Conservation (phyloP, 2,888 invertebrate species). For the Cephus spinipes region DNA sequence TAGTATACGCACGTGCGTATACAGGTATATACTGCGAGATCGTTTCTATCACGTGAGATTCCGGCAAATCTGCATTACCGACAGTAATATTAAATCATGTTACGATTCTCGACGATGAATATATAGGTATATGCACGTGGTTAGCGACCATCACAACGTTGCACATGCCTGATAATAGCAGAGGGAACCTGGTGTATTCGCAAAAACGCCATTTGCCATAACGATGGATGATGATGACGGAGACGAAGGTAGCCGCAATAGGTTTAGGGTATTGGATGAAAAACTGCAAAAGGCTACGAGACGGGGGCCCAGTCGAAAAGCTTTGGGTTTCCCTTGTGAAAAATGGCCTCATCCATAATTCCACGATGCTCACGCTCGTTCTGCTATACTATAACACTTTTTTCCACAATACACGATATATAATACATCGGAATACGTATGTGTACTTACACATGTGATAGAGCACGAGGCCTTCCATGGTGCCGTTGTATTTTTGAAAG, state of each 20-base stretch:
- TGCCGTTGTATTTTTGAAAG: conserved; percentile 79
- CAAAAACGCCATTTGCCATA: background rate
- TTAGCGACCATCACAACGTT: background rate
- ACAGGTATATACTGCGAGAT: too few relatives aligned
- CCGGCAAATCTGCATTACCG: background rate
- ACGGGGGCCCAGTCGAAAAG: background rate
- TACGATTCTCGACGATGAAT: background rate
- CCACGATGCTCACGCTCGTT: background rate
- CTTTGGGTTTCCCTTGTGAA: background rate
- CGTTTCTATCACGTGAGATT: background rate
- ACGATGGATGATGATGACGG: background rate
- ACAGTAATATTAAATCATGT: background rate
- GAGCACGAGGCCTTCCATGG: conserved; percentile 73
- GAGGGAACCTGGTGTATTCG: background rate
- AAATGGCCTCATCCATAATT: background rate
- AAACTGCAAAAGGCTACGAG: background rate
- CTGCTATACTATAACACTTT: background rate
- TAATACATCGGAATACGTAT: background rate
- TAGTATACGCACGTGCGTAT: background rate
- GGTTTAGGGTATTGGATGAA: background rate
- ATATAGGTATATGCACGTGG: background rate
- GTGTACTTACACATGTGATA: conserved; percentile 86
- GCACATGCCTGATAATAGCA: background rate
- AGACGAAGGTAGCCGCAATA: background rate
- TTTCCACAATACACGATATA: background rate